Base-by-base conservation (phyloP, 2,113 vertebrate genomes). In the Mormyrus lacerda region DNA sequence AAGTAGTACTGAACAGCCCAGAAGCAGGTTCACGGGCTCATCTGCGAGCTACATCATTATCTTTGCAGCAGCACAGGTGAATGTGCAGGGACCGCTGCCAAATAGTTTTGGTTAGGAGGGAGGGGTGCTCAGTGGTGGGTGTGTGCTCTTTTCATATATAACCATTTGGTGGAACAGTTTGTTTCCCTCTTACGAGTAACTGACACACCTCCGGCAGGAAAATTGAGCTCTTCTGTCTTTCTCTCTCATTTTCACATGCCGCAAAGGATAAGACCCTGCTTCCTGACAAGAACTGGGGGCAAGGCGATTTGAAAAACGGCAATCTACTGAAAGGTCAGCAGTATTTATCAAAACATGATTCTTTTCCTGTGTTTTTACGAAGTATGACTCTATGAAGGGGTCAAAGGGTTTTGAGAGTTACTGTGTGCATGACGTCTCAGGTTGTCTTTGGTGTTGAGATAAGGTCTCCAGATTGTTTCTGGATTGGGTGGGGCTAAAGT, bases 81-180 rank as follows among this genome's bases (percentile, higher is more conserved):
- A 99, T 95, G 91, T 89, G 93, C 93, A 94, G 94, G 97, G 97
- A 97, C 90, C 42, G 0, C 90, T 96, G 98, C 98, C 98, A 99
- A 97, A 97, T 98, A 97, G 95, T 97, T 98, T 97, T 96, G 97
- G 96, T 97, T 97, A 95, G 94, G 95, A 98, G 98, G 97, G 97
- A 97, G 97, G 96, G 95, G 94, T 95, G 93, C 94, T 94, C 93
- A 93, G 95, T 94, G 96, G 96, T 95, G 96, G 97, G 97, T 97
- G 97, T 95, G 97, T 95, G 95, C 95, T 94, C 94, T 93, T 92
- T 90, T 87, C 91, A 94, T 95, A 96, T 95, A 93, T 93, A 97
- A 97, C 97, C 95, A 95, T 96, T 96, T 96, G 94, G 95, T 96
- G 96, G 95, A 97, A 96, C 94, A 96, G 94, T 96, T 96, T 95